Conservation (phyloP, 2,888 invertebrate species). For the Pseudococcus longispinus region DNA sequence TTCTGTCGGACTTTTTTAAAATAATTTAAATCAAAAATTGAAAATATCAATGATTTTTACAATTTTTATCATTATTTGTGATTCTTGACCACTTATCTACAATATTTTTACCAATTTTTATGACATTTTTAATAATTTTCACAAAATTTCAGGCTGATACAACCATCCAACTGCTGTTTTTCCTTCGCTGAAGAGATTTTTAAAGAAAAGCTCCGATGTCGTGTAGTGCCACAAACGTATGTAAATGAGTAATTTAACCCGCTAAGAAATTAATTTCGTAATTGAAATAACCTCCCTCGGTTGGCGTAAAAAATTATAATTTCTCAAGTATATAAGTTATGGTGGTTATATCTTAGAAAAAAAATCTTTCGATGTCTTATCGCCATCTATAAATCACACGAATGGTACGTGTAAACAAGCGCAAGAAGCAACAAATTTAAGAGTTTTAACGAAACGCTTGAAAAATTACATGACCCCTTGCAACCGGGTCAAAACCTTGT, state of each 20-base stretch:
- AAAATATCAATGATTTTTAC: no score
- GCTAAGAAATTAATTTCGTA: background rate
- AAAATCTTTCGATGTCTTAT: background rate
- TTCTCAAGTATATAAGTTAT: background rate
- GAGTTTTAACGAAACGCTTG: conserved; percentile 24
- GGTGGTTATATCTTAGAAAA: background rate
- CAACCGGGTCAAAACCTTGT: conserved; percentile 55
- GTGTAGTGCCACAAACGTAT: background rate
- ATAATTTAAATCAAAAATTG: no score
- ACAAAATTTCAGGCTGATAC: no score
- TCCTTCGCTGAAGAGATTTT: no score
- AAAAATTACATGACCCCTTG: conserved; percentile 50
- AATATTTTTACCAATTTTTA: no score
- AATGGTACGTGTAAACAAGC: background rate
- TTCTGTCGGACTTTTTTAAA: no score
- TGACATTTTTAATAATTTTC: no score
- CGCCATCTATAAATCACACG: conserved; percentile 5
- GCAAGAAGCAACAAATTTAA: conserved; percentile 14
- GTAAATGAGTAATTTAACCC: background rate
- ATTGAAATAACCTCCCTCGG: background rate
- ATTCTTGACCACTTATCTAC: no score
- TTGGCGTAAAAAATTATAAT: background rate
- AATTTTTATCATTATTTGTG: no score
- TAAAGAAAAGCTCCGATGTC: background rate
- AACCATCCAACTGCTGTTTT: no score